phyloP scores from a whole-genome alignment of 2,888 invertebrate genomes.

The Lepidochrysops patricia region DNA sequence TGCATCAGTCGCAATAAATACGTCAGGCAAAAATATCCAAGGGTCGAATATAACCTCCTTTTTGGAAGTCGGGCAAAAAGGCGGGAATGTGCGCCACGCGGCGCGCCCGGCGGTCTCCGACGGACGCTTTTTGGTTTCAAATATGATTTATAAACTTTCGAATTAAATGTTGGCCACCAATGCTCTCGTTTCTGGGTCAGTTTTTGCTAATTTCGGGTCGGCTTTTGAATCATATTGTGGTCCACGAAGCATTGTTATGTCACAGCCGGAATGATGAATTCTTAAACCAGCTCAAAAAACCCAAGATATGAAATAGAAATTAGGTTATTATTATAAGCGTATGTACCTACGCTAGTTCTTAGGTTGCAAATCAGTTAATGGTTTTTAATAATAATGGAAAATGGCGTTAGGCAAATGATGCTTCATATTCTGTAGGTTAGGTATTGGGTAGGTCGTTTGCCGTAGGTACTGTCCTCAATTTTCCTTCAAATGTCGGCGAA shows the following conservation, averaged over 20 bases:
- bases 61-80: slow-evolving; percentile 56
- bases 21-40: slow-evolving; percentile 22
- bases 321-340: too few species aligned
- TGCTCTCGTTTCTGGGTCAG: neutral
- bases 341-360: too few species aligned
- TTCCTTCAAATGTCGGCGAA: neutral
- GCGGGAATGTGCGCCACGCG: slow-evolving; percentile 46
- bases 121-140: slow-evolving; percentile 45
- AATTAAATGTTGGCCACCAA: neutral
- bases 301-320: too few species aligned
- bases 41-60: slow-evolving; percentile 1
- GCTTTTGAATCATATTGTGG: slow-evolving; percentile 6
- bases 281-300: too few species aligned
- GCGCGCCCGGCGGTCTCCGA: slow-evolving; percentile 57
- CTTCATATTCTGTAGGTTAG: too few species aligned
- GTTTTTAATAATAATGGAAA: too few species aligned
- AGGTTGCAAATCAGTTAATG: too few species aligned
- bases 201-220: neutral
- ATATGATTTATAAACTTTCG: slow-evolving; percentile 23
- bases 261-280: too few species aligned
- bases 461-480: too few species aligned
- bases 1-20: slow-evolving; percentile 63
- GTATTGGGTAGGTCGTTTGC: too few species aligned
- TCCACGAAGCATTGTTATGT: neutral
- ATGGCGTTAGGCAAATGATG: too few species aligned